A percentile compares a stretch with the other conserved stretches of the same genome.
These are phyloP conservation scores for Temnothorax curvispinosus DNA, from an alignment of 1,140 invertebrate genomes.

Conservation along the genomic window DNA sequence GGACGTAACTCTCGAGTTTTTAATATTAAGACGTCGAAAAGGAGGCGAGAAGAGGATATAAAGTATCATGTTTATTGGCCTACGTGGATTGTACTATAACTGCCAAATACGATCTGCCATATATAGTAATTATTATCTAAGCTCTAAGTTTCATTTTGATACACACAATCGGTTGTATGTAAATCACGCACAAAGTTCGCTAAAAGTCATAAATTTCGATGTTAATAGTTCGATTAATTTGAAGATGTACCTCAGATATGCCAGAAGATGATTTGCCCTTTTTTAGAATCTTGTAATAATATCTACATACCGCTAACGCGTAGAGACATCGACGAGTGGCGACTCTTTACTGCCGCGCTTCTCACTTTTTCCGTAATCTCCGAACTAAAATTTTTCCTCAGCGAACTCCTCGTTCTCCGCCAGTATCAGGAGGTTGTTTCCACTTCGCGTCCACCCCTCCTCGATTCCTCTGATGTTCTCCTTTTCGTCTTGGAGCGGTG, in stretches of 20 bases:
- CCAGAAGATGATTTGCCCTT: neutral
- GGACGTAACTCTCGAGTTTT: neutral
- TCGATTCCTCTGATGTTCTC: constrained; percentile 47
- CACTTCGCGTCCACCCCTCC: neutral
- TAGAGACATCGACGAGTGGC: constrained; percentile 64
- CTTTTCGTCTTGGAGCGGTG: constrained; percentile 43
- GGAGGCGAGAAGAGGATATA: neutral
- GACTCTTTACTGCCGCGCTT: constrained; percentile 8
- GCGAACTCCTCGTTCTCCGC: constrained; percentile 10
- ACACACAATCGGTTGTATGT: neutral
- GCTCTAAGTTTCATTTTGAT: neutral
- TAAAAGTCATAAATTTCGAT: constrained; percentile 12
- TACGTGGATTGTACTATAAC: neutral
- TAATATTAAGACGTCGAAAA: neutral
- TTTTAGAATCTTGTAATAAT: neutral
- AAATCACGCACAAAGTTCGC: neutral
- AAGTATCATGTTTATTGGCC: neutral
- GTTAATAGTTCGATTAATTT: neutral
- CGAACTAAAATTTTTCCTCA: constrained; percentile 25
- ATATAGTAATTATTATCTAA: neutral
- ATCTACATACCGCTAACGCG: neutral
- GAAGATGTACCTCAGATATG: neutral
- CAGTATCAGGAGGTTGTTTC: constrained; percentile 42
- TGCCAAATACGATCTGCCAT: constrained; percentile 3
- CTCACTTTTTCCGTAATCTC: constrained; percentile 48